Evolutionary conservation across 2,113 vertebrate species (phyloP), one percentile per base, ranked within the genome.

Genomic region (Pterocles burchelli): DNA sequence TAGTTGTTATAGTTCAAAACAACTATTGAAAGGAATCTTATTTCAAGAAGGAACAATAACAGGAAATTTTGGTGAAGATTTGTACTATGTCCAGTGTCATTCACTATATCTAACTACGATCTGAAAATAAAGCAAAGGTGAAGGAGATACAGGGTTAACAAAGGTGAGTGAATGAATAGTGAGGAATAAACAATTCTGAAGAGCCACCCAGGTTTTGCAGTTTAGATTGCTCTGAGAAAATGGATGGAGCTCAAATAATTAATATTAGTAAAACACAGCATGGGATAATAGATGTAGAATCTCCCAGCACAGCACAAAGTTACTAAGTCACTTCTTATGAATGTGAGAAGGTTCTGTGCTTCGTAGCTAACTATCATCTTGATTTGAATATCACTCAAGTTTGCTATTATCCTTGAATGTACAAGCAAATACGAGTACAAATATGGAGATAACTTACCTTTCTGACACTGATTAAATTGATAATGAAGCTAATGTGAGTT

Each of bases 221-320:
- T 58, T 63, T 65, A 34, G 29, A 31, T 31, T 61, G 48, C 12
- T 61, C 13, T 55, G 63, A 68, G 31, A 38, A 66, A 36, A n/a
- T 5, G 7, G 24, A 41, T 5, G 5, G 9, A 33, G 22, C 61
- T 61, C 28, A 57, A 75, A 54, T 8, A 73, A 48, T 16, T 67
- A 3, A 6, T 19, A 3, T 59, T 49, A 18, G 38, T n/a, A n/a
- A 84, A 61, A 54, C 10, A 7, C 18, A 9, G 26, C 1, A 1
- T 24, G 20, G 3, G 2, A 5, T 84, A 48, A 58, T 12, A 11
- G 17, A 17, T 63, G 22, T 17, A 26, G 28, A 49, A 45, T 3
- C 4, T 14, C 13, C 17, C 22, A 26, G 17, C 18, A 36, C 12
- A 33, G 25, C 38, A 51, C 24, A 57, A 57, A 68, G 3, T 8